A percentile compares a stretch with the other conserved stretches of the same genome.
These are phyloP conservation scores for Oxyruncus cristatus DNA, from an alignment of 2,113 vertebrate species.

Conservation along the genomic window DNA sequence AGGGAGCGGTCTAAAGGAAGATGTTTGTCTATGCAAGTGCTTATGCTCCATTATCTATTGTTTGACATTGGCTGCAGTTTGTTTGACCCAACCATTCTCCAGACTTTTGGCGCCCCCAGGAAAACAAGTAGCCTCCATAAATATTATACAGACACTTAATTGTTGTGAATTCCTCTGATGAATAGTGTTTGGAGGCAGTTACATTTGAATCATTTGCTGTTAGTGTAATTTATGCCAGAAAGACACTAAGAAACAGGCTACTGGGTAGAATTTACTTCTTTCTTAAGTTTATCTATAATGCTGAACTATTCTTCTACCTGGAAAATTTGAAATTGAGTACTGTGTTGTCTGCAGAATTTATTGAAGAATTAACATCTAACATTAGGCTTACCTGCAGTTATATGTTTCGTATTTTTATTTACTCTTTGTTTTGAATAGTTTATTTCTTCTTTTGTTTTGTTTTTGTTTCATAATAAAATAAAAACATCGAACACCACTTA, in stretches of 20 bases:
- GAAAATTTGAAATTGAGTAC: neutral
- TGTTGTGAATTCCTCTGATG: constrained; percentile 46
- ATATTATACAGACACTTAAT: constrained; percentile 21
- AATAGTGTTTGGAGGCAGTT: constrained; percentile 24
- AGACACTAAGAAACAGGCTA: neutral
- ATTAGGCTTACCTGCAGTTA: neutral
- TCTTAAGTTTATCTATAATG: neutral
- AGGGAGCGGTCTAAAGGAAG: neutral
- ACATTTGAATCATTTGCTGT: neutral
- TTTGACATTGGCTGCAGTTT: constrained; percentile 24
- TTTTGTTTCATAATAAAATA: neutral
- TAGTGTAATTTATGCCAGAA: constrained; percentile 7
- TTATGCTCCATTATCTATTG: neutral
- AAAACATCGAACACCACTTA: neutral
- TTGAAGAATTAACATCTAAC: neutral
- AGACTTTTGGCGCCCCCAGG: constrained; percentile 37
- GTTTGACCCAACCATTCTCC: constrained; percentile 16
- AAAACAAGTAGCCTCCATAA: constrained; percentile 51
- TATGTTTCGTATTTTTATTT: neutral
- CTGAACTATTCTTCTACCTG: neutral
- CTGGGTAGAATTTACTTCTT: neutral
- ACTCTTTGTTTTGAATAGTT: neutral
- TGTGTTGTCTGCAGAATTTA: neutral
- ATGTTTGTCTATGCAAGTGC: neutral
- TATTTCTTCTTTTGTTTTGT: neutral